Conservation (phyloP, 2,797 vertebrate species). For the Phrynocephalus vlangalii region DNA sequence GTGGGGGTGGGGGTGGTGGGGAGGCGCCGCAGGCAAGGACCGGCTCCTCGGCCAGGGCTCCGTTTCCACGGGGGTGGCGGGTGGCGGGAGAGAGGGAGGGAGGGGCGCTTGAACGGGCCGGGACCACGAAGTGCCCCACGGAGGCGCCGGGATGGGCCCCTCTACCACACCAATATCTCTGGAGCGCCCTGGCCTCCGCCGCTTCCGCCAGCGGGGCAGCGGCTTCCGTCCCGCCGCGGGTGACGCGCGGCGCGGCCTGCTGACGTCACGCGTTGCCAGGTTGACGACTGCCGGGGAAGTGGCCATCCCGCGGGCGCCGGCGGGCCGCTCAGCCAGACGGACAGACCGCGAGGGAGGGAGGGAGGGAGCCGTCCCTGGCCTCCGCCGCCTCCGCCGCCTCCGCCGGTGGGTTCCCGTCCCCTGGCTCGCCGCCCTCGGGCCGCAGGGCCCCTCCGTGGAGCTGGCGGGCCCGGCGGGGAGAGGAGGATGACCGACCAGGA, state of each 20-base stretch:
- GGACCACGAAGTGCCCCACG: not conserved
- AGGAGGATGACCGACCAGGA: conserved; percentile 95
- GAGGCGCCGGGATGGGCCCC: not conserved
- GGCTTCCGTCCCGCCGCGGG: not conserved
- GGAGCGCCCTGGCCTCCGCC: not conserved
- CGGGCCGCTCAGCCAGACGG: not conserved
- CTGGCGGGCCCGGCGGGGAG: conserved; percentile 77
- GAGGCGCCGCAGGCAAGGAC: not conserved
- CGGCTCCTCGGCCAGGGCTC: no score
- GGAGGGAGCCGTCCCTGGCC: not conserved
- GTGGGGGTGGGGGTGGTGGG: no score
- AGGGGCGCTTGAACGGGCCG: no score
- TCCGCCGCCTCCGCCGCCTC: not conserved
- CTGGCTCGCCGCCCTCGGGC: not conserved
- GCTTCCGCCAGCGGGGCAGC: not conserved
- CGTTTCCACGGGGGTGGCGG: no score
- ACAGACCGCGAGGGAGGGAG: no score
- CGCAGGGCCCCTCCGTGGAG: conserved; percentile 70
- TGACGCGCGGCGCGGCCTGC: not conserved
- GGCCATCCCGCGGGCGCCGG: not conserved
- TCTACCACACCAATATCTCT: not conserved
- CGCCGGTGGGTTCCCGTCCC: not conserved
- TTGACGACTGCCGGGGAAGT: conserved; percentile 10
- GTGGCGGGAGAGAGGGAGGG: no score
- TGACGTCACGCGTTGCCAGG: conserved; percentile 7